Conservation (phyloP, 2,888 invertebrate species). For the Hirtodrosophila alboralis region DNA sequence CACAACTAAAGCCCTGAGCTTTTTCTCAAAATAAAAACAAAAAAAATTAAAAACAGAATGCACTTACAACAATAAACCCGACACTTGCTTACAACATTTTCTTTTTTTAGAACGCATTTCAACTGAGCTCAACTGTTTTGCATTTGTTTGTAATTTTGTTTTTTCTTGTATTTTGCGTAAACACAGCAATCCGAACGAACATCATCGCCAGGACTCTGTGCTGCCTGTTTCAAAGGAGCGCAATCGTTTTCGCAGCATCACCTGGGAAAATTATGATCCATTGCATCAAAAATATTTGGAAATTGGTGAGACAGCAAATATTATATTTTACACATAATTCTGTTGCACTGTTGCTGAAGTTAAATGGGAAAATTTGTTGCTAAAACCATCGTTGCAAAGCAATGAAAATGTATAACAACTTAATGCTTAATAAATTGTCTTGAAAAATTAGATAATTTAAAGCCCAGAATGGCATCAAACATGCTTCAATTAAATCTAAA, state of each 20-base stretch:
- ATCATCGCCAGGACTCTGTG: conserved; percentile 90
- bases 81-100: conserved; percentile 4
- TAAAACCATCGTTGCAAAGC: too few relatives aligned
- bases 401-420: too few relatives aligned
- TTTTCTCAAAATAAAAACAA: conserved; percentile 10
- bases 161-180: too few relatives aligned
- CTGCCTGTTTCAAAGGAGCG: conserved; percentile 92
- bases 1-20: conserved; percentile 11
- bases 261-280: conserved; percentile 96
- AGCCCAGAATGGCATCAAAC: too few relatives aligned
- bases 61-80: conserved; percentile 2
- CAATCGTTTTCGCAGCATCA: conserved; percentile 92
- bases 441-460: too few relatives aligned
- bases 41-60: conserved; percentile 1
- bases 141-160: conserved; percentile 1
- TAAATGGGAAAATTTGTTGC: too few relatives aligned
- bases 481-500: too few relatives aligned
- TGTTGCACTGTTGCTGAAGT: too few relatives aligned
- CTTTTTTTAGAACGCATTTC: conserved; percentile 16
- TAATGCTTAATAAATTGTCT: too few relatives aligned
- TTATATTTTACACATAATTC: not conserved
- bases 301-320: conserved; percentile 88
- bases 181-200: conserved; percentile 93
- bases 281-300: conserved; percentile 96
- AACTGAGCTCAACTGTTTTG: conserved; percentile 15